phyloP scores from a whole-genome alignment of 2,113 vertebrate genomes.

The Capreolus pygargus region DNA sequence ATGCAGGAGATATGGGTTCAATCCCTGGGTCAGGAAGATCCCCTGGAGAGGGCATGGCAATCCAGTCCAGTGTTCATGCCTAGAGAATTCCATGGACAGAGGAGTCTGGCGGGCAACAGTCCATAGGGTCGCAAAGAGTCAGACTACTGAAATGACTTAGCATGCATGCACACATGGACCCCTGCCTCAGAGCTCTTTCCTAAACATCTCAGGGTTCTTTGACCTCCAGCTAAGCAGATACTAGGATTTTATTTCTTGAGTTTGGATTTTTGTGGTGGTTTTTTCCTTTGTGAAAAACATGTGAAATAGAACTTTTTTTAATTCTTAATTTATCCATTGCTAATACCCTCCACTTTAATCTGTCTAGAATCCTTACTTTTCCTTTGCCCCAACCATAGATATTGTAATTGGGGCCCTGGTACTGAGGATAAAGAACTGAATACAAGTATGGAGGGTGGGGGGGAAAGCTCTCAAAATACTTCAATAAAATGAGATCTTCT shows the following conservation, averaged over 20 bases:
- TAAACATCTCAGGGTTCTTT: not conserved
- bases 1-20: not conserved
- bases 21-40: not conserved
- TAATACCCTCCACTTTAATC: not conserved
- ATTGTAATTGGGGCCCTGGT: not conserved
- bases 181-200: not conserved
- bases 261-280: not conserved
- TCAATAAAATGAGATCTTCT: not conserved
- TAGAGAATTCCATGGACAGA: not conserved
- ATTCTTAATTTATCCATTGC: not conserved
- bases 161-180: rapidly evolving
- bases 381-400: not conserved
- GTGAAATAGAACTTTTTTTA: not conserved
- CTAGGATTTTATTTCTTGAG: not conserved
- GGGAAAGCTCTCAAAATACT: not conserved
- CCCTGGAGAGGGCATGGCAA: not conserved
- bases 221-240: not conserved
- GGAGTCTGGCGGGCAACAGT: not conserved
- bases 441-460: not conserved
- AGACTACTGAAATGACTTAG: not conserved
- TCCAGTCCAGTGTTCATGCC: not conserved
- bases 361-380: not conserved
- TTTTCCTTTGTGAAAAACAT: not conserved
- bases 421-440: not conserved
- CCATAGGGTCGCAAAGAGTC: not conserved